Evolutionary conservation across 2,797 vertebrate genomes (phyloP).

Genomic region (Lycodopsis pacificus): DNA sequence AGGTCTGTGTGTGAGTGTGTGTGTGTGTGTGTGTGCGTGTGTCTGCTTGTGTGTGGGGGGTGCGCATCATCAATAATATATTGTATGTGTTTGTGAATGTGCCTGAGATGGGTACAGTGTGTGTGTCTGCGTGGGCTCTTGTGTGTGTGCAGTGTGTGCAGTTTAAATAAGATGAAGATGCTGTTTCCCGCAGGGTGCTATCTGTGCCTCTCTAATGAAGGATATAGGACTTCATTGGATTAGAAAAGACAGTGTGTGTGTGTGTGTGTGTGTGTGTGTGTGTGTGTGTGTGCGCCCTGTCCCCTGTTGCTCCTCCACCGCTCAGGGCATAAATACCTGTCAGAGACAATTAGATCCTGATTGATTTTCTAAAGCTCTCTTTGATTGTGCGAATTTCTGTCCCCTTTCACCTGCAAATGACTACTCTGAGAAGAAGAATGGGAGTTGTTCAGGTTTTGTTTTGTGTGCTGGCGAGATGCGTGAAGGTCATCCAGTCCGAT

Average conservation of each 20-base stretch:
- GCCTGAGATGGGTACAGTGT: constrained; percentile 1
- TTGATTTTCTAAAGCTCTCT: constrained; percentile 81
- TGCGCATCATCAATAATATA: constrained; percentile 40
- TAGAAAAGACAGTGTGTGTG: constrained; percentile 49
- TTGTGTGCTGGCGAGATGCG: constrained; percentile 34
- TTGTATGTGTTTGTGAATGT: constrained; percentile 22
- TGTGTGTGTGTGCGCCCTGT: constrained; percentile 17
- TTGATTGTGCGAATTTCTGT: constrained; percentile 73
- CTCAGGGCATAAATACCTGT: constrained; percentile 82
- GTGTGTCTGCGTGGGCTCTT: constrained; percentile 15
- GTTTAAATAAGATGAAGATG: constrained; percentile 67
- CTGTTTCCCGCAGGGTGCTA: constrained; percentile 69
- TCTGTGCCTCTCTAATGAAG: constrained; percentile 71
- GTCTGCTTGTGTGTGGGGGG: constrained; percentile 14
- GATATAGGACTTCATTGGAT: constrained; percentile 72
- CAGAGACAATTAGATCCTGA: constrained; percentile 85
- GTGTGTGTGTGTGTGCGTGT: constrained; percentile 15
- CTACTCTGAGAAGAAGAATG: constrained; percentile 72
- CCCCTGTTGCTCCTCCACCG: constrained; percentile 51
- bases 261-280: constrained; percentile 17
- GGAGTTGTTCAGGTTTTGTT: constrained; percentile 46
- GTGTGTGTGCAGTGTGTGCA: constrained; percentile 24
- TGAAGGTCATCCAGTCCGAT: constrained; percentile 67
- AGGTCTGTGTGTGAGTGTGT: constrained; percentile 29
- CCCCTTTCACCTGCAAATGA: constrained; percentile 78